Evolutionary conservation across 2,113 vertebrate genomes (phyloP), one percentile per base, ranked within the genome.

Genomic region (Entomyzon cyanotis): DNA sequence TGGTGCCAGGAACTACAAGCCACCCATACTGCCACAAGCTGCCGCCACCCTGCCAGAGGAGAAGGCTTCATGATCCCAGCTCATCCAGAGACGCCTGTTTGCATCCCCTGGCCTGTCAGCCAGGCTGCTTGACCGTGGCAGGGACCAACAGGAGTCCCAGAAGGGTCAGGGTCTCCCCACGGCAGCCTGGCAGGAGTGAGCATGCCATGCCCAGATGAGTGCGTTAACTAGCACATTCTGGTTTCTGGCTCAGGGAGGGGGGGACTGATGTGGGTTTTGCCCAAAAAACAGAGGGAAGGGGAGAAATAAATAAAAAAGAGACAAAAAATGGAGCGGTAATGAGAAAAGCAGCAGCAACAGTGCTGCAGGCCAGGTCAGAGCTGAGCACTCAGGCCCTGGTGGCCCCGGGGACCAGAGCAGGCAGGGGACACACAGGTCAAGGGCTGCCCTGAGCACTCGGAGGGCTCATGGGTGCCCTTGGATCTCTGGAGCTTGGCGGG

Each of bases 361-460:
- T 1, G 3, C 47, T 63, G 47, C n/a, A 53, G 71, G 46, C 11
- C 18, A 33, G 52, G 28, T 41, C 47, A 53, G 84, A 58, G n/a
- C 21, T 1, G 2, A 86, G 47, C 0, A 1, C 41, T 49, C 0
- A 5, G 79, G 87, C 31, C 31, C 37, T 3, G 12, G 4, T 5
- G 46, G 55, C 46, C 31, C 39, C 12, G 49, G 69, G 64, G 50
- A 50, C 11, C 4, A 2, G 33, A 6, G 59, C 2, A 9, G 39
- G 60, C 56, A 62, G 75, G 24, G 68, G 65, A 22, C 37, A 21
- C 23, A 1, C 24, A 4, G 9, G 4, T 15, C 8, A 2, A 28
- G 12, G 47, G 24, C 56, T 50, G 6, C 41, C 30, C 30, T 7
- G 22, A 13, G 53, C 31, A 1, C 63, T 10, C 0, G 0, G 42